phyloP scores from a whole-genome alignment of 2,113 vertebrate genomes.

The Centropus bengalensis region DNA sequence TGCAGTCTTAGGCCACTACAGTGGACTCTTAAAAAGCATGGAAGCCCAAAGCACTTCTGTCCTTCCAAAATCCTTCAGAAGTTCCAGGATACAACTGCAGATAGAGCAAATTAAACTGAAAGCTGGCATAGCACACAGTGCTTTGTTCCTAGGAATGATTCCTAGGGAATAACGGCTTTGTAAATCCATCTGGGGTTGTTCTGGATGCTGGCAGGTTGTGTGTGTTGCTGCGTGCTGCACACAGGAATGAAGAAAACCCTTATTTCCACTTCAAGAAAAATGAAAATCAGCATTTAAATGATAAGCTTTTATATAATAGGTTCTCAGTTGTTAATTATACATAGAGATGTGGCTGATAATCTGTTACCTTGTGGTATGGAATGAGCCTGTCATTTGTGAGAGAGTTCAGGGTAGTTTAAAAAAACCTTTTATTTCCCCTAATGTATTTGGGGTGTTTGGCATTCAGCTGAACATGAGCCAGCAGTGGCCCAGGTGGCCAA shows the following conservation, averaged over 20 bases:
- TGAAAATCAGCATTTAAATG: background rate
- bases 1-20: background rate
- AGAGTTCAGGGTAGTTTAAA: background rate
- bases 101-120: background rate
- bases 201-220: background rate
- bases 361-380: background rate
- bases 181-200: background rate
- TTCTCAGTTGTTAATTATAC: background rate
- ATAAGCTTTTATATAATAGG: background rate
- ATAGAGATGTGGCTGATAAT: background rate
- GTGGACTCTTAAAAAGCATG: background rate
- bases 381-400: background rate
- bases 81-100: background rate
- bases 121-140: background rate
- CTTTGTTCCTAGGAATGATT: background rate
- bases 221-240: background rate
- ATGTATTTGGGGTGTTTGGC: background rate
- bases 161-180: background rate
- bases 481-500: too few relatives aligned
- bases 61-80: background rate
- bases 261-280: background rate
- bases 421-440: too few relatives aligned
- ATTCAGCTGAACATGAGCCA: too few relatives aligned
- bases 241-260: background rate
- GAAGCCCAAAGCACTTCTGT: background rate